Evolutionary conservation across 2,888 invertebrate species (phyloP).

Genomic region (Oxycera nigricornis): DNA sequence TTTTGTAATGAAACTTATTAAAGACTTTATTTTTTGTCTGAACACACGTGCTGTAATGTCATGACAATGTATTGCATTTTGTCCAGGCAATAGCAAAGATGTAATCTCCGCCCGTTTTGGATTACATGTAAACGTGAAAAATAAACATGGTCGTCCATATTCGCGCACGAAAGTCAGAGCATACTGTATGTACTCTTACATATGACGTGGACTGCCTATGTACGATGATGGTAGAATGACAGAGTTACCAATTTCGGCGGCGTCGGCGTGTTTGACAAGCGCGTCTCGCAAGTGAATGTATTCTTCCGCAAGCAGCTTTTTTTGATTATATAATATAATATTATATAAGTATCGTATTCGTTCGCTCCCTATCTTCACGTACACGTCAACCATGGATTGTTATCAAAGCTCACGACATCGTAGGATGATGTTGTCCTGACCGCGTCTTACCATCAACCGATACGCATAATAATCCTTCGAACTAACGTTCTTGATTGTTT

Average conservation of each 20-base stretch:
- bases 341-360: not conserved
- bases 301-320: not conserved
- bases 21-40: conserved; percentile 42
- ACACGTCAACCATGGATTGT: not conserved
- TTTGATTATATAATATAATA: not conserved
- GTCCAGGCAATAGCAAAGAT: conserved; percentile 42
- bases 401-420: not conserved
- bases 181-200: conserved; percentile 57
- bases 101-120: not conserved
- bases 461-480: not conserved
- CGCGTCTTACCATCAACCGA: not conserved
- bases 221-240: conserved; percentile 51
- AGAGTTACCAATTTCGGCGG: conserved; percentile 21
- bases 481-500: not conserved
- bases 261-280: not conserved
- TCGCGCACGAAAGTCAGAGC: conserved; percentile 53
- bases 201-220: conserved; percentile 56
- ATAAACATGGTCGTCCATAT: not conserved
- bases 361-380: not conserved
- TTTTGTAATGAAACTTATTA: conserved; percentile 43
- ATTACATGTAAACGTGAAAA: not conserved
- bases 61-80: conserved; percentile 43
- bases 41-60: conserved; percentile 31
- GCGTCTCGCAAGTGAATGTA: not conserved
- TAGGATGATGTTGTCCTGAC: not conserved